Conservation (phyloP, 2,797 vertebrate genomes). For the Oryzias sinensis region DNA sequence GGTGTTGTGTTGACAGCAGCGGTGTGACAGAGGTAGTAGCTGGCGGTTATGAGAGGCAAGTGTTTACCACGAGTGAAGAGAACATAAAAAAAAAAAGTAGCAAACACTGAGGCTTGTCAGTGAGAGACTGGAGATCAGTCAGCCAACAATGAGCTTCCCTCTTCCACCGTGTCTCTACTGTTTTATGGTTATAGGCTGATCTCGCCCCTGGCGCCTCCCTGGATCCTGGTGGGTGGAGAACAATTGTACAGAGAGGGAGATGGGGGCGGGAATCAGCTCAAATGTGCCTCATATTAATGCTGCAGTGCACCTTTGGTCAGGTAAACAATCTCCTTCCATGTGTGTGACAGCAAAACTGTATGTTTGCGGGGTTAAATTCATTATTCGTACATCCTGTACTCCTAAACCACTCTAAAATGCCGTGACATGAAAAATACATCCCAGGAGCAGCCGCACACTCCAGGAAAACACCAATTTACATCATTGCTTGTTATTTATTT, state of each 20-base stretch:
- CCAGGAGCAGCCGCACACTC: constrained; percentile 59
- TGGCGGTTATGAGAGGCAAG: constrained; percentile 61
- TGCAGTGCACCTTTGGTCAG: constrained; percentile 65
- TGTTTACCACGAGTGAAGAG: constrained; percentile 60
- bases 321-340: constrained; percentile 38
- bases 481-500: constrained; percentile 71
- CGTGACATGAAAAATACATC: constrained; percentile 76
- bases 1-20: constrained; percentile 55
- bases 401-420: constrained; percentile 69
- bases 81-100: constrained; percentile 62
- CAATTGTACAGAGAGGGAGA: constrained; percentile 36
- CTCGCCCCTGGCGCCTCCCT: constrained; percentile 55
- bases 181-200: constrained; percentile 53
- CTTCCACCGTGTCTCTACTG: constrained; percentile 50
- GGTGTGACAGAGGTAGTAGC: constrained; percentile 53
- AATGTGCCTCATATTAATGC: constrained; percentile 24
- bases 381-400: constrained; percentile 49
- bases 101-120: constrained; percentile 61
- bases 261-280: constrained; percentile 19
- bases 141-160: constrained; percentile 56
- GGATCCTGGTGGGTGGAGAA: constrained; percentile 52
- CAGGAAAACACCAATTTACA: constrained; percentile 74
- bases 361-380: constrained; percentile 54
- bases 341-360: constrained; percentile 20
- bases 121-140: constrained; percentile 58